Evolutionary conservation across 2,888 invertebrate genomes (phyloP).

Genomic region (Listrodromus nycthemerus): DNA sequence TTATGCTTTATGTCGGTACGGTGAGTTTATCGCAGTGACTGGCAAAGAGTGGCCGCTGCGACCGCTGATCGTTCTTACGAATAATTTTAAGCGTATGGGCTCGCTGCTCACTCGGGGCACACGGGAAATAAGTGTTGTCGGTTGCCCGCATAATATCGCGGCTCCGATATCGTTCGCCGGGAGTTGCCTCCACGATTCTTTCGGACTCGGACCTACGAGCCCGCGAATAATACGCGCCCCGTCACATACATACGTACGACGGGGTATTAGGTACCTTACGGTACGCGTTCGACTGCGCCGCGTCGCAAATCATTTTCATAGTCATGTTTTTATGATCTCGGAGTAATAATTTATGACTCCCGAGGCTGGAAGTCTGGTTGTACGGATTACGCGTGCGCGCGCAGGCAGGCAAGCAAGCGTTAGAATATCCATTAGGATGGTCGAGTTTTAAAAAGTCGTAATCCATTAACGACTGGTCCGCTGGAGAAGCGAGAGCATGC

Average conservation of each 20-base stretch:
- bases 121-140: slow-evolving; percentile 55
- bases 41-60: slow-evolving; percentile 16
- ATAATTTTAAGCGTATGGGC: slow-evolving; percentile 30
- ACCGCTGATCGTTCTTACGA: slow-evolving; percentile 50
- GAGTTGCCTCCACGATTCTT: slow-evolving; percentile 17
- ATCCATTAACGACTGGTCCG: slow-evolving; percentile 72
- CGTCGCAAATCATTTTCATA: slow-evolving; percentile 79
- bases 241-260: slow-evolving; percentile 1
- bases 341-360: slow-evolving; percentile 77
- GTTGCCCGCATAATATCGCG: slow-evolving; percentile 49
- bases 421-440: slow-evolving; percentile 69
- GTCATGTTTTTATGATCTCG: slow-evolving; percentile 77
- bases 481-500: slow-evolving; percentile 55
- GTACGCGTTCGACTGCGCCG: slow-evolving; percentile 64
- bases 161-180: slow-evolving; percentile 43
- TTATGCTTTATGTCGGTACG: slow-evolving; percentile 43
- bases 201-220: slow-evolving; percentile 54
- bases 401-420: slow-evolving; percentile 60
- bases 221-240: slow-evolving; percentile 54
- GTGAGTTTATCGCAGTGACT: slow-evolving; percentile 33
- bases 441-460: slow-evolving; percentile 71
- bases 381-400: slow-evolving; percentile 69
- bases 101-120: slow-evolving; percentile 19
- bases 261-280: slow-evolving; percentile 29
- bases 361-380: slow-evolving; percentile 68